phyloP scores from a whole-genome alignment of 2,888 invertebrate genomes.

The Campaea margaritaria region DNA sequence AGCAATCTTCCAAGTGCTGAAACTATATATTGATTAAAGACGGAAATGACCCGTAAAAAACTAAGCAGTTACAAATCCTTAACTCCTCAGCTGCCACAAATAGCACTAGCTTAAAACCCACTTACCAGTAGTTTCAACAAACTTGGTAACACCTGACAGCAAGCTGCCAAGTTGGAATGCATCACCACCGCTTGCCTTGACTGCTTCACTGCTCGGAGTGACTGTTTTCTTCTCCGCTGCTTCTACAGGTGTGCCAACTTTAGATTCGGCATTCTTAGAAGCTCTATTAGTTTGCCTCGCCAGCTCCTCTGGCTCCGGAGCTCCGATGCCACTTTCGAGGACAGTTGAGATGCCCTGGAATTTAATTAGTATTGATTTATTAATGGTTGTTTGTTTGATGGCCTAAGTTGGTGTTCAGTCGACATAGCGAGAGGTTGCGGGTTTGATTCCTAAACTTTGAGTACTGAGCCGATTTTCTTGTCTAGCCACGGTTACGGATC shows the following conservation, averaged over 20 bases:
- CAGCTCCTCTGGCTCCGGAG: conserved; percentile 92
- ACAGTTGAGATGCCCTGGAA: conserved; percentile 90
- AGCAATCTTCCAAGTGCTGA: too few relatives aligned
- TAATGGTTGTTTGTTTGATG: not conserved
- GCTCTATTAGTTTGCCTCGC: conserved; percentile 74
- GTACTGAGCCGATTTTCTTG: too few relatives aligned
- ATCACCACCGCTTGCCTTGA: conserved; percentile 48
- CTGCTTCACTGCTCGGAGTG: conserved; percentile 27
- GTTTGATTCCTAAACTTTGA: too few relatives aligned
- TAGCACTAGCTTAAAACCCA: not conserved
- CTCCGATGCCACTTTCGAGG: conserved; percentile 92
- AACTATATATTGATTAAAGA: too few relatives aligned
- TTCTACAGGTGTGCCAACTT: conserved; percentile 25
- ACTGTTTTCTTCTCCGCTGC: conserved; percentile 29
- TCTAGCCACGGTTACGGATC: too few relatives aligned
- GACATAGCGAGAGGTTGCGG: too few relatives aligned
- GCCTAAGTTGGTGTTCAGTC: not conserved
- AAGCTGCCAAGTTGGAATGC: conserved; percentile 86
- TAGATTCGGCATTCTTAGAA: conserved; percentile 49
- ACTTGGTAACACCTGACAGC: conserved; percentile 88
- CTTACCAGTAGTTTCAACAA: conserved; percentile 88
- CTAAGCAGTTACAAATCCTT: too few relatives aligned
- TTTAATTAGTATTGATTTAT: not conserved
- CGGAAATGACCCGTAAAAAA: too few relatives aligned
- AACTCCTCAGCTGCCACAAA: too few relatives aligned